Conservation (phyloP, 23 tunicate species). For the Trididemnum clinides region DNA sequence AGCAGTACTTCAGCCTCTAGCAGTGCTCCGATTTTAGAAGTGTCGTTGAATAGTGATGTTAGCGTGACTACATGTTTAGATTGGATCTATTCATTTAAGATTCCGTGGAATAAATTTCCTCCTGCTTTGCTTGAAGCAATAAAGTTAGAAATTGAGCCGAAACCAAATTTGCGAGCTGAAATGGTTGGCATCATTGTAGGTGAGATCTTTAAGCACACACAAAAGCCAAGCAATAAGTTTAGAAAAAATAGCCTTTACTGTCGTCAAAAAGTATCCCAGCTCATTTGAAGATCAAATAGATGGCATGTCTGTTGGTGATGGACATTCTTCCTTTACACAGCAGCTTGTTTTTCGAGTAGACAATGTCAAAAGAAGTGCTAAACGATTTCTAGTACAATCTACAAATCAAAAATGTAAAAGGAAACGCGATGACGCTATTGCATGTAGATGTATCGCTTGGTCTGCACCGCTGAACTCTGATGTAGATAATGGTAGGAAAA, state of each 20-base stretch:
- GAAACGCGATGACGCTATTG: neutral
- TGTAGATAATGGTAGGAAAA: neutral
- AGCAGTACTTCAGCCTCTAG: no score
- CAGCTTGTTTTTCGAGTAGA: neutral
- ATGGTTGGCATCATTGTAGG: constrained; percentile 21
- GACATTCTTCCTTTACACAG: constrained; percentile 3
- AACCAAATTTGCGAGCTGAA: neutral
- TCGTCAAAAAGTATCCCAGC: constrained; percentile 15
- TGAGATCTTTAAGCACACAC: neutral
- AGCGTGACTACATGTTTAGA: no score
- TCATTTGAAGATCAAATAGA: constrained; percentile 20
- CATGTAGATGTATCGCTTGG: neutral
- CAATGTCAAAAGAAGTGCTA: neutral
- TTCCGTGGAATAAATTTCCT: constrained; percentile 14
- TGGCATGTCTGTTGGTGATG: constrained; percentile 2
- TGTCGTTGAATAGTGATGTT: no score
- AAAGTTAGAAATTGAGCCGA: neutral
- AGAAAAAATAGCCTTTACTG: neutral
- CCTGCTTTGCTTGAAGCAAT: neutral
- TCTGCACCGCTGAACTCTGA: neutral
- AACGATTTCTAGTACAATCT: neutral
- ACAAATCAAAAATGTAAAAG: neutral
- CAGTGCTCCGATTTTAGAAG: no score
- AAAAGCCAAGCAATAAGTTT: neutral
- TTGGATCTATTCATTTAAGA: neutral